These are phyloP conservation scores for Neotoma lepida DNA, from an alignment of 2,113 vertebrate genomes.

Conservation along the genomic window DNA sequence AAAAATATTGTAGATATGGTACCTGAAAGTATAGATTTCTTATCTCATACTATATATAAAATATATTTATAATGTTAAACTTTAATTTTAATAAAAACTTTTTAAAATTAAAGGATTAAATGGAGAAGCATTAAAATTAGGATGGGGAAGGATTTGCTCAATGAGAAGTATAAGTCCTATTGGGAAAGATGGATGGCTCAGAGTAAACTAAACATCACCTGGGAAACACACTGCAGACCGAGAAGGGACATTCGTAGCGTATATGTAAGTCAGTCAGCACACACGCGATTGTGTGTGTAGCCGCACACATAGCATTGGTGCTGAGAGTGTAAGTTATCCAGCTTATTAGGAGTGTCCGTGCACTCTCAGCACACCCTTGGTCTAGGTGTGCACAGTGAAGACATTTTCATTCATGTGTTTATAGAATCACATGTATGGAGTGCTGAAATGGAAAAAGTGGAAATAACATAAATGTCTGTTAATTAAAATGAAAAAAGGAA, in stretches of 20 bases:
- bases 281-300: background rate
- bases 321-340: background rate
- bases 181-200: constrained; percentile 40
- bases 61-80: background rate
- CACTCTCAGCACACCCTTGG: background rate
- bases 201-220: background rate
- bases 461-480: background rate
- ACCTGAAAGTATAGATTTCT: background rate
- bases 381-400: background rate
- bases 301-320: background rate
- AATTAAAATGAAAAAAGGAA: constrained; percentile 31
- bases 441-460: constrained; percentile 7
- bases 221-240: background rate
- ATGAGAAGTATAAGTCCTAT: background rate
- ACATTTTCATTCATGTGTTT: background rate
- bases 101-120: constrained; percentile 2
- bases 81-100: background rate
- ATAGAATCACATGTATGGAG: background rate
- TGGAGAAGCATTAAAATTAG: constrained; percentile 41
- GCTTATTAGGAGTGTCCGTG: background rate
- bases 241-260: background rate
- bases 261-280: background rate
- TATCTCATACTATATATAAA: background rate
- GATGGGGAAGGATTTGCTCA: constrained; percentile 5
- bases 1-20: background rate